phyloP scores from a whole-genome alignment of 2,888 invertebrate species.

The Acleris laterana region DNA sequence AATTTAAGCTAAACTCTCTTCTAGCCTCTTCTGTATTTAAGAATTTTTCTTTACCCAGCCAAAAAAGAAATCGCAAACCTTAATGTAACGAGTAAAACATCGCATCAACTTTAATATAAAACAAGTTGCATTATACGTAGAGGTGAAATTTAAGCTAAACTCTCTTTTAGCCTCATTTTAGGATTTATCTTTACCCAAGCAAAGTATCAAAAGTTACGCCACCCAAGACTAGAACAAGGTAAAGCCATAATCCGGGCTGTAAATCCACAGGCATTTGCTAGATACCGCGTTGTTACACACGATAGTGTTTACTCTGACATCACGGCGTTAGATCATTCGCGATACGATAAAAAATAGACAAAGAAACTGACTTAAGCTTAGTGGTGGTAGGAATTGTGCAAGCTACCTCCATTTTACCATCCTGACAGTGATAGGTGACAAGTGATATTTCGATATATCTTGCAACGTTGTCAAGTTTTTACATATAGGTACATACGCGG shows the following conservation, averaged over 20 bases:
- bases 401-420: no score
- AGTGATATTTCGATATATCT: no score
- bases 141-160: not conserved
- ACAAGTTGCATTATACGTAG: no score
- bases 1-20: no score
- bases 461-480: no score
- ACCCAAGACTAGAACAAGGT: conserved; percentile 3
- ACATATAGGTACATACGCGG: no score
- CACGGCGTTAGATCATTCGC: conserved; percentile 31
- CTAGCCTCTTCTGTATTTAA: no score
- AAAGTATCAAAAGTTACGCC: not conserved
- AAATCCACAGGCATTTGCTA: conserved; percentile 41
- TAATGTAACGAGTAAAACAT: no score
- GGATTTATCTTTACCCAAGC: not conserved
- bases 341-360: not conserved
- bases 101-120: no score
- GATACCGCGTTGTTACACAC: conserved; percentile 21
- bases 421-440: no score
- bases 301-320: conserved; percentile 39
- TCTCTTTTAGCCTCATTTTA: not conserved
- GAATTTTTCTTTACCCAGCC: no score
- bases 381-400: not conserved
- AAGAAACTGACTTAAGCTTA: not conserved
- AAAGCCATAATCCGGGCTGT: conserved; percentile 38
- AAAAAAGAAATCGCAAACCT: no score